Conservation (phyloP, 2,113 vertebrate species). For the Xiphophorus maculatus region DNA sequence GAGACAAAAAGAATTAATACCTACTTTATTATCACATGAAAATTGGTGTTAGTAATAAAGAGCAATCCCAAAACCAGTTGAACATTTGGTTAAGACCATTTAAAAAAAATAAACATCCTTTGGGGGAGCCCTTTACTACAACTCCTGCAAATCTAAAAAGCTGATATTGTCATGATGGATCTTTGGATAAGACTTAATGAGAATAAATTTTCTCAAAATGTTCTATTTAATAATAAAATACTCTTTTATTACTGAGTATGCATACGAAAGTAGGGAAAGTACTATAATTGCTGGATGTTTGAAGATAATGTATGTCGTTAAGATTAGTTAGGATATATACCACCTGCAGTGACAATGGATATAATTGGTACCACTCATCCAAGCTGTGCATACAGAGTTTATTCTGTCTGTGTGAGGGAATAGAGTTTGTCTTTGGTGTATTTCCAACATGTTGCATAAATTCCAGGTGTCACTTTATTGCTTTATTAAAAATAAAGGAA, state of each 20-base stretch:
- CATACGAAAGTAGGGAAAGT: slow-evolving; percentile 13
- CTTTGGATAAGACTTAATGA: not conserved
- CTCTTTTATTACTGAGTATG: slow-evolving; percentile 9
- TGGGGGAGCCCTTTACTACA: not conserved
- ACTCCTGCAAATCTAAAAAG: slow-evolving; percentile 36
- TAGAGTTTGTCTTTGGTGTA: slow-evolving; percentile 3
- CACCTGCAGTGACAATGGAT: slow-evolving; percentile 27
- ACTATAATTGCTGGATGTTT: slow-evolving; percentile 10
- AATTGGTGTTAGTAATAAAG: slow-evolving; percentile 40
- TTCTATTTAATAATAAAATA: not conserved
- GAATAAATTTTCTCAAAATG: not conserved
- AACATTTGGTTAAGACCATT: not conserved
- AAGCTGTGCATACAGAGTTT: not conserved
- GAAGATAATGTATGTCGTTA: slow-evolving; percentile 35
- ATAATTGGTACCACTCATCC: slow-evolving; percentile 25
- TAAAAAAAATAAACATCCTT: not conserved
- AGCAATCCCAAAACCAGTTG: slow-evolving; percentile 1
- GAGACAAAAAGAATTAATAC: slow-evolving; percentile 26
- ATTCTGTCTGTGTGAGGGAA: slow-evolving; percentile 7
- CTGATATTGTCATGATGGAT: slow-evolving; percentile 24
- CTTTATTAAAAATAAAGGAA: not conserved
- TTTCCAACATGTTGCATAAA: slow-evolving; percentile 13
- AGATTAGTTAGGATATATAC: not conserved
- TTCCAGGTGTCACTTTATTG: not conserved
- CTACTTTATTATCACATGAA: slow-evolving; percentile 12